Base-by-base conservation (phyloP, 1,140 invertebrate genomes). In the Melipona quadrifasciata region DNA sequence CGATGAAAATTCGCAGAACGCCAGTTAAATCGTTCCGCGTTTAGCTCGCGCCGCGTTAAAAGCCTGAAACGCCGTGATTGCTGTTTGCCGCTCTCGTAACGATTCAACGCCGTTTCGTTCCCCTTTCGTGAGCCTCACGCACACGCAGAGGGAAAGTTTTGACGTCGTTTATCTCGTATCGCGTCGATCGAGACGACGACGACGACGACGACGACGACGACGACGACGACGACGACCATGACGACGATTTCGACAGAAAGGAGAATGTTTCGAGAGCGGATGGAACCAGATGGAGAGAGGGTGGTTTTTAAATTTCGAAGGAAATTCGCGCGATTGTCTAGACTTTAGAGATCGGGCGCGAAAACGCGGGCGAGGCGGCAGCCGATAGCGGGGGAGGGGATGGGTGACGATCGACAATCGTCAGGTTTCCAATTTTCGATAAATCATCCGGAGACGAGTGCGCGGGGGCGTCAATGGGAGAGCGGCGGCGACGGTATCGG, bases 351-450 rank as follows among this genome's bases (percentile, higher is more conserved):
- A 47, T 47, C 39, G 39, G 39, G 39, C 39, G 39, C 39, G 39
- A 39, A 39, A 39, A 39, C 39, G 39, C 39, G 39, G 39, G 39
- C 39, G 39, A 39, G 5, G 39, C 4, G 39, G 39, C 39, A 6
- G 39, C 4, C 5, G 34, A 53, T 0, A 17, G 55, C 12, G 53
- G 6, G 61, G 0, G 5, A 27, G 61, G 17, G 85, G 71, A 82
- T 81, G 83, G 57, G 65, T 76, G 85, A 90, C 88, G 83, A 90
- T 88, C 87, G 87, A 91, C 87, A 87, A 89, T 91, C 87, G 87
- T 87, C 82, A 85, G 83, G 82, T 90, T 90, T 90, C 87, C 89
- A 89, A 88, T 89, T 91, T 90, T 90, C 86, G 87, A 89, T 91
- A 90, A 91, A 91, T 91, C 90, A 90, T 89, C 82, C 80, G 71